phyloP scores from a whole-genome alignment of 1,140 invertebrate genomes.

The Homarus americanus region DNA sequence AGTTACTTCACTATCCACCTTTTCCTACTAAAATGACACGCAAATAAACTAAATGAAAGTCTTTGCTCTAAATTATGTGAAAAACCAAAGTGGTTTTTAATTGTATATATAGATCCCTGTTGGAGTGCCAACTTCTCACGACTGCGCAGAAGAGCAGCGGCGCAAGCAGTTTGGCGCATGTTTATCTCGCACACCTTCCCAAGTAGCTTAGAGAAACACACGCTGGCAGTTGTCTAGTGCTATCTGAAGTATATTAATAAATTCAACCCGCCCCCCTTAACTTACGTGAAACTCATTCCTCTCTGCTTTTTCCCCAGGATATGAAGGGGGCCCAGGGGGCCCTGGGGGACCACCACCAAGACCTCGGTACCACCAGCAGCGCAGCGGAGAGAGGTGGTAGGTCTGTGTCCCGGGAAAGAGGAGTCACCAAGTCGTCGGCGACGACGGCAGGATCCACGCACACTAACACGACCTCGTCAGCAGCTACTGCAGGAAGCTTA shows the following conservation, averaged over 20 bases:
- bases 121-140: constrained; percentile 42
- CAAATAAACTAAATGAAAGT: constrained; percentile 37
- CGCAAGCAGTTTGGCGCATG: constrained; percentile 49
- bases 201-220: constrained; percentile 19
- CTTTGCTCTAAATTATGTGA: constrained; percentile 34
- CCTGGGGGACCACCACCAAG: constrained; percentile 70
- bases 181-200: constrained; percentile 50
- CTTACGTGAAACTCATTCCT: constrained; percentile 3
- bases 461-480: constrained; percentile 17
- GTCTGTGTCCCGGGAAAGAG: constrained; percentile 69
- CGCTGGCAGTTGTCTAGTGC: constrained; percentile 21
- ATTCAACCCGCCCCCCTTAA: background rate
- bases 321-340: constrained; percentile 68
- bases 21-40: constrained; percentile 26
- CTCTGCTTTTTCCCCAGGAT: constrained; percentile 58
- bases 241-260: background rate
- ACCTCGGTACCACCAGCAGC: constrained; percentile 65
- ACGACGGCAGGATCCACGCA: background rate
- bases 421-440: background rate
- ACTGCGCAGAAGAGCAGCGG: constrained; percentile 37
- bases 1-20: constrained; percentile 4
- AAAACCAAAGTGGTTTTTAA: constrained; percentile 47
- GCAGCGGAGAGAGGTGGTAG: constrained; percentile 75
- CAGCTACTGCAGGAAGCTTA: background rate
- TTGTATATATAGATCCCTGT: constrained; percentile 53